Base-by-base conservation (phyloP, 2,113 vertebrate species). In the Prietella phreatophila region DNA sequence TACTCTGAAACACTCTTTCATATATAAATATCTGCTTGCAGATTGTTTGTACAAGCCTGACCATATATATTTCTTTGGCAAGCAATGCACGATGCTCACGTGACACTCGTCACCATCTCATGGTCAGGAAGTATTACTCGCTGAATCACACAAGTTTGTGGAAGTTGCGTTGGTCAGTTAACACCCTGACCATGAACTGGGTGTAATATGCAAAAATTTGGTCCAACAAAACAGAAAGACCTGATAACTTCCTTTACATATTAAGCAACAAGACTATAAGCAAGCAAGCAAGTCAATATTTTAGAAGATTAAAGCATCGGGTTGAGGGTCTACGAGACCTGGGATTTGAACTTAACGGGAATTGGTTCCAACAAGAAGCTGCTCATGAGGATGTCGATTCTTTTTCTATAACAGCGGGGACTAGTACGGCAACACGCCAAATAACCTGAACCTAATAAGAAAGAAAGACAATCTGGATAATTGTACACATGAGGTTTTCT, bases 131-230 rank as follows among this genome's bases (percentile, higher is more conserved):
- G 33, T n/a, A 55, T 73, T 82, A 27, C 30, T 30, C 47, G 20
- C 22, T 39, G 78, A 82, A 87, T 73, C 47, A 60, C 53, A 58
- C 50, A 36, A 13, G 33, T 30, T 67, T 86, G 42, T 81, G 85
- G 25, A 86, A 67, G 56, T 33, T 69, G 3, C 20, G 73, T 47
- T 3, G 30, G 25, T 84, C 63, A 80, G 30, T 55, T 19, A 17
- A 55, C 50, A 27, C 73, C 42, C 20, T 27, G 73, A 53, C n/a
- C n/a, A 20, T 9, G 78, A 53, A 19, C 50, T 56, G 20, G 6
- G 17, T 19, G 4, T 42, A 75, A 73, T 39, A 9, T 39, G 69
- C 39, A 75, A 75, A 47, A 9, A 20, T 75, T 10, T 47, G 39
- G 8, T n/a, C 75, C 27, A 55, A 80, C 76, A 30, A 30, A 33